Evolutionary conservation across 2,797 vertebrate genomes (phyloP).

Genomic region (Tinamus major): DNA sequence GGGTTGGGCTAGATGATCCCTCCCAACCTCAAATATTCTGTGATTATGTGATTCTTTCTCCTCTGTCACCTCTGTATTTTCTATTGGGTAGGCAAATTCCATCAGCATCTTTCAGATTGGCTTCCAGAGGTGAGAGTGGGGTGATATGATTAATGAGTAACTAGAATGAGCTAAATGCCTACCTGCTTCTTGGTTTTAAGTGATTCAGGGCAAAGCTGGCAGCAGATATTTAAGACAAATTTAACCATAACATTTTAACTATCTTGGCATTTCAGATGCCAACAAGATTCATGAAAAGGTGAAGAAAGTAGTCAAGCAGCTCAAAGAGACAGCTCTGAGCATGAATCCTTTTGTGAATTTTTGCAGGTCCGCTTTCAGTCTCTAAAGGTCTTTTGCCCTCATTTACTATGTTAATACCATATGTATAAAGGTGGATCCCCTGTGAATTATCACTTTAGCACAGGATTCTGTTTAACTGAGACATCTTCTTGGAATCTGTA

Average conservation of each 20-base stretch:
- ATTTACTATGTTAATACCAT: neutral
- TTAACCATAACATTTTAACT: constrained; percentile 33
- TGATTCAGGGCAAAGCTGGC: neutral
- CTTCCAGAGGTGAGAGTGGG: neutral
- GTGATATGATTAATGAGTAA: neutral
- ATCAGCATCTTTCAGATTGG: neutral
- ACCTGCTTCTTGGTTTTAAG: neutral
- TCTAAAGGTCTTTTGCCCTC: constrained; percentile 31
- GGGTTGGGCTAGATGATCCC: neutral
- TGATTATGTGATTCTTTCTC: neutral
- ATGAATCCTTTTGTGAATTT: neutral
- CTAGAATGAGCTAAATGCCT: neutral
- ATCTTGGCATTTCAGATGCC: constrained; percentile 32
- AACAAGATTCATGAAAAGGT: constrained; percentile 4
- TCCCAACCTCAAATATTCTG: neutral
- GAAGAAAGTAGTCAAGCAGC: neutral
- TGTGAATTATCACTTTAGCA: neutral
- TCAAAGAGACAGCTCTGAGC: neutral
- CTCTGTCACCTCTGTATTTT: neutral
- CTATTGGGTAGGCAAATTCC: neutral
- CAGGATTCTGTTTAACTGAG: constrained; percentile 27
- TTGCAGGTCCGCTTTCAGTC: constrained; percentile 24
- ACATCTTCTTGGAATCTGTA: neutral
- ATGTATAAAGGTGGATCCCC: neutral
- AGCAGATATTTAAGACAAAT: neutral